phyloP scores from a whole-genome alignment of 2,888 invertebrate species.

The Copidosoma aretas region DNA sequence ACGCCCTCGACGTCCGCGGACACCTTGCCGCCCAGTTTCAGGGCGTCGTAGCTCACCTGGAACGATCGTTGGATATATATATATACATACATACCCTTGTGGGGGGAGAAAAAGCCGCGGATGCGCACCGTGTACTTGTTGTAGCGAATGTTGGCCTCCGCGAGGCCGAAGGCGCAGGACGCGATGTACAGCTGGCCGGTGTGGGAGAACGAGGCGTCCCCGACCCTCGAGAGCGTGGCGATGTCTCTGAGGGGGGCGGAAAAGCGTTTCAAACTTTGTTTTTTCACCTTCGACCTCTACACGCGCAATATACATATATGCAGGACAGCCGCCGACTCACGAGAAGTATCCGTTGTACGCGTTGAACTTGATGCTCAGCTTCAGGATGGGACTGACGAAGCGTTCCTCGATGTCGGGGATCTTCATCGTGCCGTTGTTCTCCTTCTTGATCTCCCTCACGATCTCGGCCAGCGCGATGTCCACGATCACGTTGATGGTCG shows the following conservation, averaged over 20 bases:
- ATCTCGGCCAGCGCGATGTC: constrained; percentile 27
- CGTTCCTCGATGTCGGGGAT: constrained; percentile 27
- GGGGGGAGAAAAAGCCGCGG: no score
- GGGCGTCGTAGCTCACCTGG: constrained; percentile 25
- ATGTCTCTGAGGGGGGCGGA: constrained; percentile 47
- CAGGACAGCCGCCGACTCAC: constrained; percentile 18
- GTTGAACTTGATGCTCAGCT: constrained; percentile 17
- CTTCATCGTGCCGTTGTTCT: constrained; percentile 22
- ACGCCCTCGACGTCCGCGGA: constrained; percentile 38
- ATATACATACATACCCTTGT: no score
- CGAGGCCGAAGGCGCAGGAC: constrained; percentile 43
- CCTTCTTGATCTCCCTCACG: constrained; percentile 17
- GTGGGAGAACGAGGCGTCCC: constrained; percentile 40
- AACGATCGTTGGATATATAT: no score
- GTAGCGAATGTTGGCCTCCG: constrained; percentile 39
- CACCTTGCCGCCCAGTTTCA: constrained; percentile 38
- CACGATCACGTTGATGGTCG: constrained; percentile 29
- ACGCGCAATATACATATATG: no score
- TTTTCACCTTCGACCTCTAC: no score
- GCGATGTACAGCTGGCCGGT: constrained; percentile 38
- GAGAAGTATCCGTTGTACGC: constrained; percentile 20
- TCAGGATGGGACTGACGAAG: constrained; percentile 12
- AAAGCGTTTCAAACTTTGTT: constrained; percentile 5
- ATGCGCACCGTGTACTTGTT: constrained; percentile 45
- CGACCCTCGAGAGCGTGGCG: constrained; percentile 42